Percentiles rank a stretch among this genome's conserved stretches.
phyloP scores from a whole-genome alignment of 1,140 invertebrate species.

The Onthophagus taurus region DNA sequence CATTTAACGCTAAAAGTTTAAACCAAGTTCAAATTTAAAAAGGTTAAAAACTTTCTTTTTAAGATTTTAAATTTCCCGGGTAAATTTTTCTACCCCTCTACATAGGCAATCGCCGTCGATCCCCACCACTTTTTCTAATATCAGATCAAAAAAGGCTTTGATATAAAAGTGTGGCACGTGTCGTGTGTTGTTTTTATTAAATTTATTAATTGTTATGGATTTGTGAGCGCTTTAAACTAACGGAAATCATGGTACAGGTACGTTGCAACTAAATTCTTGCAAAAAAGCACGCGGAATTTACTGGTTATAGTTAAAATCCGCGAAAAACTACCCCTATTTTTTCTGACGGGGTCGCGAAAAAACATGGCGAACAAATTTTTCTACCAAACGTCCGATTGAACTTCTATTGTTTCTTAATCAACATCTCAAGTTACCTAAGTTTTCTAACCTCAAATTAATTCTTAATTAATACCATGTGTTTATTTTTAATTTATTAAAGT shows the following conservation, averaged over 20 bases:
- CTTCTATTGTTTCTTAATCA: too few relatives aligned
- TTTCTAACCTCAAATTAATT: too few relatives aligned
- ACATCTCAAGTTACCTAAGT: too few relatives aligned
- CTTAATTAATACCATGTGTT: too few relatives aligned
- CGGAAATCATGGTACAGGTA: conserved; percentile 28
- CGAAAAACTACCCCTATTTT: conserved; percentile 26
- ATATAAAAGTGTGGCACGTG: conserved; percentile 32
- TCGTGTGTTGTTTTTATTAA: conserved; percentile 21
- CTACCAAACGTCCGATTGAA: too few relatives aligned
- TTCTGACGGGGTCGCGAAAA: conserved; percentile 26
- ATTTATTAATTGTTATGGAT: conserved; percentile 27
- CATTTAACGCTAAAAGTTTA: too few relatives aligned
- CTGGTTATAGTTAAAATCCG: too few relatives aligned
- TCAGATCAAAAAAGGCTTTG: conserved; percentile 30
- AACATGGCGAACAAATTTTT: conserved; percentile 34
- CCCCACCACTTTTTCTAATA: conserved; percentile 21
- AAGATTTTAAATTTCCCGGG: conserved; percentile 10
- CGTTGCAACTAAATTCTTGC: too few relatives aligned
- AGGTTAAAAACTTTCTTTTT: too few relatives aligned
- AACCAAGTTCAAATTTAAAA: too few relatives aligned
- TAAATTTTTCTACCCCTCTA: conserved; percentile 8
- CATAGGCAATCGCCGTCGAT: conserved; percentile 9
- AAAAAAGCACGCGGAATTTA: too few relatives aligned
- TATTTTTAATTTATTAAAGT: too few relatives aligned
- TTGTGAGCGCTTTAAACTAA: conserved; percentile 20